These are phyloP conservation scores for Procavia capensis DNA, from an alignment of 2,113 vertebrate species.

Conservation along the genomic window DNA sequence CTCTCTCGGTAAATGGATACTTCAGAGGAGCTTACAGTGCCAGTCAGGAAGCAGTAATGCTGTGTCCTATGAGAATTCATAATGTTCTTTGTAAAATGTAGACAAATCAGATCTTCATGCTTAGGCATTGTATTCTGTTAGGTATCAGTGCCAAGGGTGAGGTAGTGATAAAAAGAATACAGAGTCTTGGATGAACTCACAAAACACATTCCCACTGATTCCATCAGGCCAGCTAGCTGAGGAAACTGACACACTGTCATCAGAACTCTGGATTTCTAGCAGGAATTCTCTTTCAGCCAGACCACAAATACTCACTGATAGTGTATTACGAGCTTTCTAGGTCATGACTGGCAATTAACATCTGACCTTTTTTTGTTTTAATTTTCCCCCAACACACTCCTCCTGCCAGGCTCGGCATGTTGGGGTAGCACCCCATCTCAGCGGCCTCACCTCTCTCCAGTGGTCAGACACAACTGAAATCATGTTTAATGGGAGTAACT, in stretches of 20 bases:
- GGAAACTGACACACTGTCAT: background rate
- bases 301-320: background rate
- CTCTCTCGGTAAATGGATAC: background rate
- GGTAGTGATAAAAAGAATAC: background rate
- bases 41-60: background rate
- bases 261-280: background rate
- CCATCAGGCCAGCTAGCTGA: background rate
- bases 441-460: background rate
- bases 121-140: background rate
- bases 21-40: background rate
- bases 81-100: background rate
- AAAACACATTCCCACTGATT: background rate
- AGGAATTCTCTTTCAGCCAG: slow-evolving; percentile 25
- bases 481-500: background rate
- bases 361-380: background rate
- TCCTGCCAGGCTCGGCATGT: background rate
- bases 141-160: background rate
- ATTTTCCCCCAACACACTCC: background rate
- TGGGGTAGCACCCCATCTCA: background rate
- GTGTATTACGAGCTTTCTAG: background rate
- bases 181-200: background rate
- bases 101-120: background rate
- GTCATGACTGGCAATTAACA: background rate
- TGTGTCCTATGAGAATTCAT: background rate
- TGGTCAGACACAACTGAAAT: background rate